Conservation (phyloP, 2,113 vertebrate genomes). For the Charina bottae region DNA sequence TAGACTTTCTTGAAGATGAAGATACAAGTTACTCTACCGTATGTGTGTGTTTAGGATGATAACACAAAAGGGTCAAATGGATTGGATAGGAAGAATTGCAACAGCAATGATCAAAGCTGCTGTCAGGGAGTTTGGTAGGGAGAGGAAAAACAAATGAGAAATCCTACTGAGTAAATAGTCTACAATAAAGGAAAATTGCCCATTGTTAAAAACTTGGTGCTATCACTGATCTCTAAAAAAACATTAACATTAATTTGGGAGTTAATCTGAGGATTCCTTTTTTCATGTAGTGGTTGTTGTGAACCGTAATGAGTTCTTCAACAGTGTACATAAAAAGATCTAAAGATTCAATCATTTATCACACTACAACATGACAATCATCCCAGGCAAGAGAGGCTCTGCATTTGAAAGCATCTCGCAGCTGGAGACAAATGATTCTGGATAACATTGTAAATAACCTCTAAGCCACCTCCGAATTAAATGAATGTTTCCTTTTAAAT, state of each 20-base stretch:
- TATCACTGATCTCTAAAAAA: constrained; percentile 63
- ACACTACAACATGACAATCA: constrained; percentile 74
- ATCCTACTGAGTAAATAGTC: constrained; percentile 53
- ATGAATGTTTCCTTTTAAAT: constrained; percentile 62
- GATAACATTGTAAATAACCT: constrained; percentile 78
- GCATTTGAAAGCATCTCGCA: constrained; percentile 67
- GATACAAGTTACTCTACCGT: neutral
- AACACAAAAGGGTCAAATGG: constrained; percentile 25
- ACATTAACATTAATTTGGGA: constrained; percentile 67
- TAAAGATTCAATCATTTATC: constrained; percentile 74
- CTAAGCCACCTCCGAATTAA: constrained; percentile 79
- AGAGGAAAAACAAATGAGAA: neutral
- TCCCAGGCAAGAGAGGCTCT: constrained; percentile 56
- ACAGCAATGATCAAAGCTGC: constrained; percentile 54
- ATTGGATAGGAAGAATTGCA: constrained; percentile 50
- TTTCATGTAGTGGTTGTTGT: constrained; percentile 58
- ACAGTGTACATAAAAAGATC: constrained; percentile 79
- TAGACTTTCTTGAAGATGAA: too few relatives aligned
- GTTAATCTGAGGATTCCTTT: constrained; percentile 69
- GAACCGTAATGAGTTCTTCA: constrained; percentile 74
- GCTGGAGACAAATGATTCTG: constrained; percentile 78
- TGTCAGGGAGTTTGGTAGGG: constrained; percentile 42
- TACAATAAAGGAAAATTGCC: constrained; percentile 60
- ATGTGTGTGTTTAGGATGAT: neutral
- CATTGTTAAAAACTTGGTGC: constrained; percentile 63